A percentile compares a stretch with the other conserved stretches of the same genome.
These are phyloP conservation scores for Vollenhovia emeryi DNA, from an alignment of 1,140 invertebrate species.

Conservation along the genomic window DNA sequence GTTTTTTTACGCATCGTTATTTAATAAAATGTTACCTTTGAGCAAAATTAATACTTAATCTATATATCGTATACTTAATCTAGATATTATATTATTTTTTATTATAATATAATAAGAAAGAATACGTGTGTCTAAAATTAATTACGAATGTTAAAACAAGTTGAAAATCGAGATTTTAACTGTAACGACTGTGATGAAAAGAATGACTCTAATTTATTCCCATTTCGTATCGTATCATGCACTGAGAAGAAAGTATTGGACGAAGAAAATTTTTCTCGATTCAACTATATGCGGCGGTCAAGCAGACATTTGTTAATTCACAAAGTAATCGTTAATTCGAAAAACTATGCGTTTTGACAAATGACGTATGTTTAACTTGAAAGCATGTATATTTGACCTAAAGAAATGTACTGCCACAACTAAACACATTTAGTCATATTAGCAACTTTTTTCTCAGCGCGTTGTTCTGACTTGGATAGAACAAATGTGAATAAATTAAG, in stretches of 20 bases:
- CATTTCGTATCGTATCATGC: neutral
- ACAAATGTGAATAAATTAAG: slow-evolving; percentile 25
- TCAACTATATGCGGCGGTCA: too few species aligned
- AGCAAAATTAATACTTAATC: slow-evolving; percentile 9
- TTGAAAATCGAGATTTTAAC: slow-evolving; percentile 14
- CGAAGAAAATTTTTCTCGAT: too few species aligned
- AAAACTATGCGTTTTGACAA: too few species aligned
- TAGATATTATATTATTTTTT: neutral
- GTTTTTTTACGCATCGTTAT: neutral
- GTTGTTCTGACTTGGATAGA: neutral
- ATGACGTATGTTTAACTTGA: too few species aligned
- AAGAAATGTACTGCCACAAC: too few species aligned
- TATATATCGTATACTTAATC: neutral
- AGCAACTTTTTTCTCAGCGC: too few species aligned
- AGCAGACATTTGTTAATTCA: too few species aligned
- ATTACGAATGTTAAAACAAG: neutral
- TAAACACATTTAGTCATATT: too few species aligned
- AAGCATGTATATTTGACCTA: too few species aligned
- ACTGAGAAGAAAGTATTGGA: too few species aligned
- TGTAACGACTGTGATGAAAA: slow-evolving; percentile 44
- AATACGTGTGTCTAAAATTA: slow-evolving; percentile 1
- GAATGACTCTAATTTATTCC: slow-evolving; percentile 14
- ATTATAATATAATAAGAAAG: too few species aligned
- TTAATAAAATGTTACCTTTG: neutral
- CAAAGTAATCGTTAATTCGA: too few species aligned